These are phyloP conservation scores for Pollenia angustigena DNA, from an alignment of 2,888 invertebrate species.

Conservation along the genomic window DNA sequence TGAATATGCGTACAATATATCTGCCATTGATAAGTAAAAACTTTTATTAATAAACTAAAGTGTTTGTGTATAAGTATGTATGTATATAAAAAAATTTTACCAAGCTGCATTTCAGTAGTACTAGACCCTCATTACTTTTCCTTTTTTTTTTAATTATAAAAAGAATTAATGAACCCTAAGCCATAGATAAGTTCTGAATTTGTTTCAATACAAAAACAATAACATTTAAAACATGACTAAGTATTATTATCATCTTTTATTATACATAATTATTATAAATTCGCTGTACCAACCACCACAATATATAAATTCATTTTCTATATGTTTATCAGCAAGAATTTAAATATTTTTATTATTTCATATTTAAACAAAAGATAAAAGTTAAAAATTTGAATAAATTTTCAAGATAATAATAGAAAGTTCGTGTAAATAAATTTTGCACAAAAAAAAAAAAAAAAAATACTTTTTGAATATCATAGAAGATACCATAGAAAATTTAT, in stretches of 20 bases:
- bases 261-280: neutral
- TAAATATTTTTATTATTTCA: neutral
- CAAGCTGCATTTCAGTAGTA: neutral
- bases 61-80: neutral
- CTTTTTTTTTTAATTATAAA: neutral
- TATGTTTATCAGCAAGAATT: slow-evolving; percentile 25
- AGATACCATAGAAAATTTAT: no score
- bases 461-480: no score
- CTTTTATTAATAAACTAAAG: neutral
- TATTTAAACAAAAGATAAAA: neutral
- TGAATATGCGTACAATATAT: neutral
- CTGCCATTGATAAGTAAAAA: neutral
- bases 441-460: no score
- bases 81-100: neutral
- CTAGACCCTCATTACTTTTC: neutral
- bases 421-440: no score
- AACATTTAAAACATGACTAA: slow-evolving; percentile 20
- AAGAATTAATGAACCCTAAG: slow-evolving; percentile 18
- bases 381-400: neutral
- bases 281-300: neutral
- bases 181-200: slow-evolving; percentile 42
- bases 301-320: neutral
- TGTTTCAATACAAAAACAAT: slow-evolving; percentile 10
- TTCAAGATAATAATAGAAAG: neutral
- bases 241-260: slow-evolving; percentile 12